Conservation (phyloP, 2,888 invertebrate genomes). For the Drosophila kokeensis region DNA sequence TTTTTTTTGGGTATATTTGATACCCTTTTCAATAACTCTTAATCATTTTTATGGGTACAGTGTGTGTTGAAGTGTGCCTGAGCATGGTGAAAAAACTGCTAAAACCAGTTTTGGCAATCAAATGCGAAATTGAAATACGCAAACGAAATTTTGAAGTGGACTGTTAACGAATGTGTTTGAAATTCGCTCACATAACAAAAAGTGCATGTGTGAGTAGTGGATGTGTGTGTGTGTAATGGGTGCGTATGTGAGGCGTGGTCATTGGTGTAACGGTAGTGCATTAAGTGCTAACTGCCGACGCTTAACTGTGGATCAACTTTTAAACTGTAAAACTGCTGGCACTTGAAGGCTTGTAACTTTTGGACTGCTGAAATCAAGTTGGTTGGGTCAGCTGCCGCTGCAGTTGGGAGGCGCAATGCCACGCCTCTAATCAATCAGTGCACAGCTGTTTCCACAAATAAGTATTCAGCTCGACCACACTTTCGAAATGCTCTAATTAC, state of each 20-base stretch:
- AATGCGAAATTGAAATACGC: slow-evolving; percentile 72
- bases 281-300: slow-evolving; percentile 67
- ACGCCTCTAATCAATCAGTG: slow-evolving; percentile 57
- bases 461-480: slow-evolving; percentile 58
- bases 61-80: neutral
- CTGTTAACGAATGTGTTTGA: slow-evolving; percentile 66
- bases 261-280: slow-evolving; percentile 47
- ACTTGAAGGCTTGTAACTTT: slow-evolving; percentile 12
- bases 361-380: slow-evolving; percentile 1
- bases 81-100: slow-evolving; percentile 35
- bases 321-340: slow-evolving; percentile 29
- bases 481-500: slow-evolving; percentile 70
- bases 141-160: slow-evolving; percentile 75
- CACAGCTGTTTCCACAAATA: slow-evolving; percentile 57
- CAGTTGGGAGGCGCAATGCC: neutral
- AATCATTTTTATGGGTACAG: slow-evolving; percentile 18
- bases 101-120: slow-evolving; percentile 74
- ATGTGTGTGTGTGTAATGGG: neutral
- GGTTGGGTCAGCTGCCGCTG: neutral
- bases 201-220: neutral
- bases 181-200: slow-evolving; percentile 42
- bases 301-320: slow-evolving; percentile 53
- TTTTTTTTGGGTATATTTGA: neutral
- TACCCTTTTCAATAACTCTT: slow-evolving; percentile 15
- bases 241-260: slow-evolving; percentile 15